These are phyloP conservation scores for Diorhabda elongata DNA, from an alignment of 1,140 invertebrate genomes.

Conservation along the genomic window DNA sequence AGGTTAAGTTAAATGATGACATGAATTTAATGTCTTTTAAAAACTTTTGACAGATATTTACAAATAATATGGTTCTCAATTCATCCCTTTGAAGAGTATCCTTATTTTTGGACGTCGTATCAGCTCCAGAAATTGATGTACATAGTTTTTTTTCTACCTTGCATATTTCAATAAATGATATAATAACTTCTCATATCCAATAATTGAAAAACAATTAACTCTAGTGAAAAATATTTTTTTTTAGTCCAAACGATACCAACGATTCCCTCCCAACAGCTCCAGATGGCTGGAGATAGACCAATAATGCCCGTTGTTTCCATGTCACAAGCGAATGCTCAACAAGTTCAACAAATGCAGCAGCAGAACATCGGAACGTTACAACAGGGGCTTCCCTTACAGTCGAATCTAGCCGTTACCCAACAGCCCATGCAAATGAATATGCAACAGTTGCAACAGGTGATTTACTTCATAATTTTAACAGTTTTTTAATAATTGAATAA, in stretches of 20 bases:
- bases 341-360: conserved; percentile 47
- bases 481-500: too few relatives aligned
- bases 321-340: conserved; percentile 48
- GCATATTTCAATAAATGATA: too few relatives aligned
- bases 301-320: conserved; percentile 58
- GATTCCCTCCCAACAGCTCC: conserved; percentile 49
- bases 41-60: too few relatives aligned
- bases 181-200: background rate
- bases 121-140: too few relatives aligned
- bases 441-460: conserved; percentile 52
- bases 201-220: background rate
- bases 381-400: conserved; percentile 39
- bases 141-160: too few relatives aligned
- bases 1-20: too few relatives aligned
- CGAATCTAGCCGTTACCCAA: conserved; percentile 45
- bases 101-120: too few relatives aligned
- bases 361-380: conserved; percentile 37
- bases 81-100: too few relatives aligned
- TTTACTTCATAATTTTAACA: background rate
- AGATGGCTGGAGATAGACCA: conserved; percentile 49
- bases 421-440: conserved; percentile 48
- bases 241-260: conserved; percentile 45
- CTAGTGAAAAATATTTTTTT: conserved; percentile 16
- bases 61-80: too few relatives aligned
- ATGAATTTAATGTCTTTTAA: too few relatives aligned